Conservation (phyloP, 2,113 vertebrate species). For the Elachura formosa region DNA sequence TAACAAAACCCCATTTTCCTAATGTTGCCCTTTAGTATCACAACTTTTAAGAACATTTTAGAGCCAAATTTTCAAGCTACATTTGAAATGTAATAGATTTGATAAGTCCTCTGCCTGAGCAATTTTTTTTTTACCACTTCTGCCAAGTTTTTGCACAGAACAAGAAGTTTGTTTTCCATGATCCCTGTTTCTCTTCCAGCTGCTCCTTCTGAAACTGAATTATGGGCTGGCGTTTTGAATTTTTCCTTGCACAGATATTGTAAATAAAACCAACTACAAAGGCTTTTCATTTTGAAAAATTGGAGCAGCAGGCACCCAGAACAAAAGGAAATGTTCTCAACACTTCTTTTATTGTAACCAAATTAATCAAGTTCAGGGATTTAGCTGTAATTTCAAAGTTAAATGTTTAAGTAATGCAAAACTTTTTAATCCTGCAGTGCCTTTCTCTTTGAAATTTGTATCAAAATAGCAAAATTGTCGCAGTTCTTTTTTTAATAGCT, state of each 20-base stretch:
- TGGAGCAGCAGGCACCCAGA: not conserved
- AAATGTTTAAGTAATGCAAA: not conserved
- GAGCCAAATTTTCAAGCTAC: not conserved
- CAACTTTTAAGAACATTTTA: not conserved
- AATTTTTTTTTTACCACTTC: not conserved
- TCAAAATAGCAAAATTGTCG: not conserved
- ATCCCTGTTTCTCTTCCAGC: not conserved
- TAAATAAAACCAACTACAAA: not conserved
- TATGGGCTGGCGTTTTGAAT: slow-evolving; percentile 22
- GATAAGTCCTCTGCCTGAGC: not conserved
- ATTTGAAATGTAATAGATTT: not conserved
- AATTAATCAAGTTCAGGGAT: not conserved
- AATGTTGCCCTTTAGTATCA: not conserved
- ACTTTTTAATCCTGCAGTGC: not conserved
- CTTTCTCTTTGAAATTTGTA: not conserved
- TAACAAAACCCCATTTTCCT: not conserved
- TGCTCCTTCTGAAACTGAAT: slow-evolving; percentile 23
- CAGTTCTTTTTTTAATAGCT: not conserved
- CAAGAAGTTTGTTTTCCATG: not conserved
- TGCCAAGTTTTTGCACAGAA: slow-evolving; percentile 7
- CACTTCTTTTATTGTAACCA: not conserved
- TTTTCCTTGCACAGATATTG: slow-evolving; percentile 26
- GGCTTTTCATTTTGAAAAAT: not conserved
- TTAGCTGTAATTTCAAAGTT: not conserved
- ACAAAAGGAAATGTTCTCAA: not conserved